Base-by-base conservation (phyloP, 2,888 invertebrate species). In the Monochamus alternatus region DNA sequence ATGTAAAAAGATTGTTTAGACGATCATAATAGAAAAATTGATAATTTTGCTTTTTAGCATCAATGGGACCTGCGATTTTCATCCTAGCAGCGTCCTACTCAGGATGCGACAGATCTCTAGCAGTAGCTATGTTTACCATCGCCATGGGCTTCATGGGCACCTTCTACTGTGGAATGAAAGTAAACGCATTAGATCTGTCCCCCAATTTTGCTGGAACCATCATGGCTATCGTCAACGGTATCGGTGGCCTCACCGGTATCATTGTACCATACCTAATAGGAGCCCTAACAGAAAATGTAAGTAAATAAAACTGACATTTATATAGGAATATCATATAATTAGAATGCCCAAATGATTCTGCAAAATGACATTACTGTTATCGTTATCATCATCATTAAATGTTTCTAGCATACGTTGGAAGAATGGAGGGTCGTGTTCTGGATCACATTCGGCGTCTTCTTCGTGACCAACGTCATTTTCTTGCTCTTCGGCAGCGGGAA, bases 401-500 rank as follows among this genome's bases (percentile, higher is more conserved):
- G 78, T 90, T 90, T 30, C 88, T 10, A 92, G 93, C 91, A 92
- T 51, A 90, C 91, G 0, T 83, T 94, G 10, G 87, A 88, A 38
- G 92, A 95, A 89, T 96, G 96, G 96, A 90, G 93, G n/a, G 83
- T 91, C 0, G 95, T 95, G 0, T 96, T 96, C 87, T 95, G 95
- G 94, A 93, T 96, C 52, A 93, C 95, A 63, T 90, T 94, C 7
- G 92, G 86, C 0, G 91, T 95, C 5, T 91, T 95, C 73, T 87
- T 92, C 0, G 75, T 92, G 0, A 93, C 95, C 3, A 94, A 94
- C 84, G 30, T 93, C 0, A 84, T 94, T 9, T 96, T 93, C 87
- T 81, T 93, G 1, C 68, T 94, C 5, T 94, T 83, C 62, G 84
- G 82, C 10, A 85, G 84, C 75, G 85, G 82, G 5, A 81, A 85